phyloP scores from a whole-genome alignment of 2,888 invertebrate species.

The Lochmaea crataegi region DNA sequence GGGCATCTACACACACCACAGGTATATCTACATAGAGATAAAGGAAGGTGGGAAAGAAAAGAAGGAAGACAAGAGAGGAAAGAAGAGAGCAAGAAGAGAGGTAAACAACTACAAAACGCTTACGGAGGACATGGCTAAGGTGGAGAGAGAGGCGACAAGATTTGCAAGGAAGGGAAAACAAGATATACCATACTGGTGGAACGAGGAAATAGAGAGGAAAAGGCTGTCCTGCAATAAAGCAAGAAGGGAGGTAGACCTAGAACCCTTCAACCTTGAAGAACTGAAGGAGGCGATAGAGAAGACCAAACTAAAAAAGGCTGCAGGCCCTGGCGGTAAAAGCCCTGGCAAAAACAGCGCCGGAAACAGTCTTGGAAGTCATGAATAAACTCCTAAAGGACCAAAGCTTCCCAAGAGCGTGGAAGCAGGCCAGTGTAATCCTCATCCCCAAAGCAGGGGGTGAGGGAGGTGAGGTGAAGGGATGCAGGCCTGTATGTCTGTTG shows the following conservation, averaged over 20 bases:
- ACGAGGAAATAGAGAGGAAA: slow-evolving; percentile 12
- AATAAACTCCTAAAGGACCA: slow-evolving; percentile 19
- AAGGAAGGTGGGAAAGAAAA: neutral
- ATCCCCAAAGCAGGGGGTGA: slow-evolving; percentile 31
- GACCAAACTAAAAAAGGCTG: no score
- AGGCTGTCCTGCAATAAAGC: slow-evolving; percentile 10
- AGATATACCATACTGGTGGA: neutral
- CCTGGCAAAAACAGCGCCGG: no score
- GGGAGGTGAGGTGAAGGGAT: slow-evolving; percentile 1
- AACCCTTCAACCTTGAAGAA: slow-evolving; percentile 24
- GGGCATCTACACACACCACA: neutral
- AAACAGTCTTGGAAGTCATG: no score
- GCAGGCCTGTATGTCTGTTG: no score
- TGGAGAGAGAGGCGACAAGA: no score
- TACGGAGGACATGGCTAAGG: no score
- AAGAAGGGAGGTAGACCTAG: neutral
- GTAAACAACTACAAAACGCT: neutral
- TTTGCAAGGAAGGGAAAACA: no score
- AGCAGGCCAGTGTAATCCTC: slow-evolving; percentile 33
- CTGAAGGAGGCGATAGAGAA: slow-evolving; percentile 13
- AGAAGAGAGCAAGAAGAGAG: no score
- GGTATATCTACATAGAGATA: slow-evolving; percentile 2
- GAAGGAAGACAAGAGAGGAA: neutral
- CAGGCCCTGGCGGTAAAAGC: no score
- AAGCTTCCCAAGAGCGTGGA: slow-evolving; percentile 37